Percentiles rank a stretch among this genome's conserved stretches.
Evolutionary conservation across 2,797 vertebrate genomes (phyloP).

Genomic region (Neoniphon sammara): DNA sequence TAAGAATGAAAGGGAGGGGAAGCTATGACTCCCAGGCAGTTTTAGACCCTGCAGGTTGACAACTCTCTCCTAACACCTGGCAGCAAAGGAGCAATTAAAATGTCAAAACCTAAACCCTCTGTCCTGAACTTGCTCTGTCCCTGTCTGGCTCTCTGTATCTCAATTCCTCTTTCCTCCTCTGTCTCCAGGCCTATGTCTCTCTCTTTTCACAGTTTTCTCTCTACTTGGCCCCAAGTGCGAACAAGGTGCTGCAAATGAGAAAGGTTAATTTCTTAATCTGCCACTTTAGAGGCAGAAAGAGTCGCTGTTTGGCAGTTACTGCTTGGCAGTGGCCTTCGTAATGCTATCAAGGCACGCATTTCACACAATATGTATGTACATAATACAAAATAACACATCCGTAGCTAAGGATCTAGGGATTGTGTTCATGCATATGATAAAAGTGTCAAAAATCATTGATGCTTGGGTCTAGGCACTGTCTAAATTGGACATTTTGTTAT

Average conservation of each 20-base stretch:
- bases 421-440: slow-evolving; percentile 17
- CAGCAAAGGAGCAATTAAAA: slow-evolving; percentile 79
- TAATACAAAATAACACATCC: slow-evolving; percentile 9
- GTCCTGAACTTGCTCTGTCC: slow-evolving; percentile 38
- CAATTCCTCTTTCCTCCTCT: slow-evolving; percentile 30
- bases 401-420: background rate
- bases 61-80: slow-evolving; percentile 57
- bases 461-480: slow-evolving; percentile 15
- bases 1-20: slow-evolving; percentile 57
- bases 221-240: slow-evolving; percentile 40
- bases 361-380: background rate
- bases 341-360: background rate
- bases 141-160: slow-evolving; percentile 30
- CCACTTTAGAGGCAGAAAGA: background rate
- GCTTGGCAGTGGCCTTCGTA: background rate
- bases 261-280: background rate
- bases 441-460: slow-evolving; percentile 34
- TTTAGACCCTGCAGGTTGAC: slow-evolving; percentile 54
- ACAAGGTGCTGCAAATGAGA: background rate
- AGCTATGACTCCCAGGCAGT: slow-evolving; percentile 50
- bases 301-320: background rate
- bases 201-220: slow-evolving; percentile 23
- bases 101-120: slow-evolving; percentile 65
- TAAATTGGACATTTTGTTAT: slow-evolving; percentile 23
- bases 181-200: background rate